Evolutionary conservation across 2,797 vertebrate genomes (phyloP).

Genomic region (Iguana delicatissima): DNA sequence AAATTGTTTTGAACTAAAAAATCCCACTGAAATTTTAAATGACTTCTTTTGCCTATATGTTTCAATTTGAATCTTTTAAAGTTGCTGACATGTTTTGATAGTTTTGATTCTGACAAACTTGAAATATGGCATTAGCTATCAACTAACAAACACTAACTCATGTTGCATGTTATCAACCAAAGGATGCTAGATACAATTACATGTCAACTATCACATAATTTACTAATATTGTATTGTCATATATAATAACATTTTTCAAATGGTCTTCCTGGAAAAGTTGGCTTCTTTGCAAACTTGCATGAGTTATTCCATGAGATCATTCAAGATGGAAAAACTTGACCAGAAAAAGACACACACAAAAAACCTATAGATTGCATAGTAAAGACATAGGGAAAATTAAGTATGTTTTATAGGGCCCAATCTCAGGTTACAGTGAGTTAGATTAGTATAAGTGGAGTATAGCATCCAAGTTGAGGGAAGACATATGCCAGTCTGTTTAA

Average conservation of each 20-base stretch:
- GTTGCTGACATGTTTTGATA: not conserved
- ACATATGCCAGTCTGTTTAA: too few species aligned
- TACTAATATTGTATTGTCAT: not conserved
- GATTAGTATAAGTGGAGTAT: too few species aligned
- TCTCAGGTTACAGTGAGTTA: too few species aligned
- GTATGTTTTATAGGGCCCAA: not conserved
- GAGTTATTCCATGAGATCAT: not conserved
- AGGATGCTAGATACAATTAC: not conserved
- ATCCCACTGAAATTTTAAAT: not conserved
- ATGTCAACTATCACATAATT: not conserved
- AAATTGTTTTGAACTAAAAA: not conserved
- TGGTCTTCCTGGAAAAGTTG: not conserved
- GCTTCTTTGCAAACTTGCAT: not conserved
- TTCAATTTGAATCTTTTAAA: not conserved
- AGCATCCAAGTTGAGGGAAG: too few species aligned
- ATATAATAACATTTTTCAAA: not conserved
- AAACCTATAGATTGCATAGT: not conserved
- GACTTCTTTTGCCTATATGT: not conserved
- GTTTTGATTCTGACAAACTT: not conserved
- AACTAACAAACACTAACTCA: not conserved
- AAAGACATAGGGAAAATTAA: not conserved
- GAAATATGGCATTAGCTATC: not conserved
- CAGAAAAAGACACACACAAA: not conserved
- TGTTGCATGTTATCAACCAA: not conserved
- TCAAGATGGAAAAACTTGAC: not conserved